A percentile compares a stretch with the other conserved stretches of the same genome.
phyloP scores from a whole-genome alignment of 2,888 invertebrate genomes.

The Papilio elwesi region DNA sequence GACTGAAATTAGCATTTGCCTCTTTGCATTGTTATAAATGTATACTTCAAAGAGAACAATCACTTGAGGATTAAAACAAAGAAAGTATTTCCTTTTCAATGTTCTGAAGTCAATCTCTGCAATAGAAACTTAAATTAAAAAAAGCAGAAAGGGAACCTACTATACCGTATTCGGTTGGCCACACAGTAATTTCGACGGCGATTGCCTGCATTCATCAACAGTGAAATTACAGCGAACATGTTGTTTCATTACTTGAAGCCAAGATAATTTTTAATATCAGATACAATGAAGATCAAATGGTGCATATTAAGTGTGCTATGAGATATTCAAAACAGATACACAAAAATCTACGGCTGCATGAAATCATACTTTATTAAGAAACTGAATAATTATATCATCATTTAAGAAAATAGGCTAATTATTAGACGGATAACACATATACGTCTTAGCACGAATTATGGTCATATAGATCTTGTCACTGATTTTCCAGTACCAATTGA shows the following conservation, averaged over 20 bases:
- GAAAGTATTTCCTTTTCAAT: background rate
- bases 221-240: background rate
- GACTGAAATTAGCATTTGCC: too few species aligned
- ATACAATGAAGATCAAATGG: too few species aligned
- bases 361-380: too few species aligned
- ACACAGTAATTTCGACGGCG: background rate
- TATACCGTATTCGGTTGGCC: background rate
- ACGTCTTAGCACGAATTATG: too few species aligned
- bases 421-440: too few species aligned
- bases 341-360: background rate
- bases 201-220: background rate
- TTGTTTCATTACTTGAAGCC: background rate
- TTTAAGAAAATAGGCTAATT: too few species aligned
- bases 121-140: constrained; percentile 4
- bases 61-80: background rate
- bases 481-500: too few species aligned
- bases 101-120: background rate
- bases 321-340: background rate
- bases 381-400: too few species aligned
- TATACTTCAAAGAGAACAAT: background rate
- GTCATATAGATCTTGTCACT: too few species aligned
- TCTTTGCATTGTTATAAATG: background rate
- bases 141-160: background rate
- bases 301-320: too few species aligned
- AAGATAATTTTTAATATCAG: too few species aligned